Percentiles rank a stretch among this genome's conserved stretches.
These are phyloP conservation scores for Phaethon lepturus DNA, from an alignment of 2,113 vertebrate species.

Conservation along the genomic window DNA sequence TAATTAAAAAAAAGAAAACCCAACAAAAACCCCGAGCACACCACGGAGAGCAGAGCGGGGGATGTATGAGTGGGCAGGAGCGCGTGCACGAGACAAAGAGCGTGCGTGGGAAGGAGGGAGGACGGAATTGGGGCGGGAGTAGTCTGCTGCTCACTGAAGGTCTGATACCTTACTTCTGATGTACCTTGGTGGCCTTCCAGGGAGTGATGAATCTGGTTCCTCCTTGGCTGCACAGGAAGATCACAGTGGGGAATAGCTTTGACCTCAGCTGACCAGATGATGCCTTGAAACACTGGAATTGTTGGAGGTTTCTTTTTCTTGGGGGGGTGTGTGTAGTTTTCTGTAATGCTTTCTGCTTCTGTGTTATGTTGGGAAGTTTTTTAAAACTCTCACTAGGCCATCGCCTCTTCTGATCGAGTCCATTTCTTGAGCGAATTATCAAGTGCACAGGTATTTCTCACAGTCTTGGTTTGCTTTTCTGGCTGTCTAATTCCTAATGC, in stretches of 20 bases:
- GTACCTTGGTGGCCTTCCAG: not conserved
- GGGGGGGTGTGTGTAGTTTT: not conserved
- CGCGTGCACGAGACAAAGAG: not conserved
- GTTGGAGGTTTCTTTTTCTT: not conserved
- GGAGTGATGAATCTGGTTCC: not conserved
- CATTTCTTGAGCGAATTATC: not conserved
- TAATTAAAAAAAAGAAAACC: not conserved
- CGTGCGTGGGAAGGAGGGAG: rapidly evolving
- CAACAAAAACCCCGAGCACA: rapidly evolving
- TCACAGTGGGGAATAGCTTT: not conserved
- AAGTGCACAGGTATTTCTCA: not conserved
- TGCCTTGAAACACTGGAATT: not conserved
- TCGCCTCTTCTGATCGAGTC: not conserved
- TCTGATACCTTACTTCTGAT: not conserved
- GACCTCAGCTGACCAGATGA: not conserved
- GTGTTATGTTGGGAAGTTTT: not conserved
- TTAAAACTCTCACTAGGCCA: not conserved
- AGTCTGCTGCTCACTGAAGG: not conserved
- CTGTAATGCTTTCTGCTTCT: not conserved
- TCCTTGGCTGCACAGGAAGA: not conserved
- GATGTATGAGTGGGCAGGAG: not conserved
- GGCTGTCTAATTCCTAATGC: not conserved
- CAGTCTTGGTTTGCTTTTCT: not conserved
- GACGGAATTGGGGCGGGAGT: not conserved
- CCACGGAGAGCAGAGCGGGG: not conserved